Conservation (phyloP, 1,140 invertebrate genomes). For the Drosophila repleta region DNA sequence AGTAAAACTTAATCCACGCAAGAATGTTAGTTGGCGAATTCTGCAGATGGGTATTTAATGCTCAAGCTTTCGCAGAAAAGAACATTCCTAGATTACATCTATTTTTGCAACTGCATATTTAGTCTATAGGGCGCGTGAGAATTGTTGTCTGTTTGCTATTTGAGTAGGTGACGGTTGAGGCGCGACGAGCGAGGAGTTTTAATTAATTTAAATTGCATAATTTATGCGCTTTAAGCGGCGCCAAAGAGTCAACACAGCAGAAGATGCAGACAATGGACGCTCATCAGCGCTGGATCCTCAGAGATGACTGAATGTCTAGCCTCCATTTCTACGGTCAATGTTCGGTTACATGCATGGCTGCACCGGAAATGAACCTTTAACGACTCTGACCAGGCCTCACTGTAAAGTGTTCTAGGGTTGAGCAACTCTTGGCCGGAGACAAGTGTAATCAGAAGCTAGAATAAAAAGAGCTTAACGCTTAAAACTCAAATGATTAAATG, state of each 20-base stretch:
- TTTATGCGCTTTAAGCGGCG: constrained; percentile 56
- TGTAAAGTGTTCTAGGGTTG: constrained; percentile 30
- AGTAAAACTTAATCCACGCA: background rate
- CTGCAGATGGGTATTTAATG: background rate
- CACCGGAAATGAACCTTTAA: constrained; percentile 76
- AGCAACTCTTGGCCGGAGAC: background rate
- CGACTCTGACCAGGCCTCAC: constrained; percentile 64
- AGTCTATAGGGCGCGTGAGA: constrained; percentile 23
- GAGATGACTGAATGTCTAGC: constrained; percentile 28
- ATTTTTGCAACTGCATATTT: constrained; percentile 8
- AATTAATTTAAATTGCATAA: constrained; percentile 75
- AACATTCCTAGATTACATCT: background rate
- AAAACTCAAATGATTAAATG: constrained; percentile 2
- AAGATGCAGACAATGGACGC: constrained; percentile 55
- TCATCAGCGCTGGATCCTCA: constrained; percentile 51
- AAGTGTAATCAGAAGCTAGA: constrained; percentile 1
- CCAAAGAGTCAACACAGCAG: constrained; percentile 30
- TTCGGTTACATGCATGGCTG: constrained; percentile 66
- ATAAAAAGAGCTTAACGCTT: background rate
- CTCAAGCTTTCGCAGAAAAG: background rate
- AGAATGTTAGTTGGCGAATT: background rate
- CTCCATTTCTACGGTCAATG: constrained; percentile 53
- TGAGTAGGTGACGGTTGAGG: constrained; percentile 42
- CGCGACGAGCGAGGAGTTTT: constrained; percentile 42
- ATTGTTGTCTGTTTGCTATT: constrained; percentile 20